A percentile compares a stretch with the other conserved stretches of the same genome.
Evolutionary conservation across 2,797 vertebrate genomes (phyloP).

Genomic region (Muscicapa comitata): DNA sequence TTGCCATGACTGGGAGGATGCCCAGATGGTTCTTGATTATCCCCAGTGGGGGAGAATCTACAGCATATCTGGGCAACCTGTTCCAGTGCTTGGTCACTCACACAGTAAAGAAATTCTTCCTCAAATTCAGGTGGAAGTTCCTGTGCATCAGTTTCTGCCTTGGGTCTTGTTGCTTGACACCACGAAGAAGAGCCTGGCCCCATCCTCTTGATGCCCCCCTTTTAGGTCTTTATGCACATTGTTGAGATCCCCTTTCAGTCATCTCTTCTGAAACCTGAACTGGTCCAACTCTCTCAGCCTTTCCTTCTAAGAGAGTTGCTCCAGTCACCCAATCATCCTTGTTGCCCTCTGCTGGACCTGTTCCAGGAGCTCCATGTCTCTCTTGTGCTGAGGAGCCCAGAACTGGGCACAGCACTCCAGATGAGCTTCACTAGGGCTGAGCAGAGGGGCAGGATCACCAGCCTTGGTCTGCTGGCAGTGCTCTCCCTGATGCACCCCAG

Average conservation of each 20-base stretch:
- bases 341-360: too few relatives aligned
- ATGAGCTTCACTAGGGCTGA: not conserved
- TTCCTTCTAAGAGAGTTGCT: too few relatives aligned
- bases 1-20: too few relatives aligned
- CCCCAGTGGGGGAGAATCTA: not conserved
- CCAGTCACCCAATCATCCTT: too few relatives aligned
- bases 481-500: not conserved
- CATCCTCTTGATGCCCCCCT: too few relatives aligned
- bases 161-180: not conserved
- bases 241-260: too few relatives aligned
- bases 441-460: fast-evolving
- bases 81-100: not conserved
- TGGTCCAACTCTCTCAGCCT: too few relatives aligned
- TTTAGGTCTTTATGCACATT: not conserved
- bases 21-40: not conserved
- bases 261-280: too few relatives aligned
- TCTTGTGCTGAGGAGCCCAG: not conserved
- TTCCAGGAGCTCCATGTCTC: too few relatives aligned
- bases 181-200: not conserved
- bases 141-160: not conserved
- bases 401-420: not conserved
- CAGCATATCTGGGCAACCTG: not conserved
- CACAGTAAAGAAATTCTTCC: not conserved
- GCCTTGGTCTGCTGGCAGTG: not conserved
- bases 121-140: not conserved